A percentile compares a stretch with the other conserved stretches of the same genome.
These are phyloP conservation scores for Macquaria australasica DNA, from an alignment of 2,113 vertebrate genomes.

Conservation along the genomic window DNA sequence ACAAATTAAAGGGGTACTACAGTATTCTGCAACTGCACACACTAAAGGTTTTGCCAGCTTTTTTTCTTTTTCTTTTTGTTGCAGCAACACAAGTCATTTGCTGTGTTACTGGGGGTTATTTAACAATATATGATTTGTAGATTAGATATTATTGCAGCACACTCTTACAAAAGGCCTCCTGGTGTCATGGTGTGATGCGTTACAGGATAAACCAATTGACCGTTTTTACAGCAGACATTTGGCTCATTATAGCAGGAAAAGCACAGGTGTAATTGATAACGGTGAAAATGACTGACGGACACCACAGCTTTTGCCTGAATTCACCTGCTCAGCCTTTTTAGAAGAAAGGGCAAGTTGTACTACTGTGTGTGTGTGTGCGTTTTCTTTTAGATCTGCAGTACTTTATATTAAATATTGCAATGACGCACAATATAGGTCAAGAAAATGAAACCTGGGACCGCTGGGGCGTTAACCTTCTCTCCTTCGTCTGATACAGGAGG, in stretches of 20 bases:
- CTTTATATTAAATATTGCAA: slow-evolving; percentile 5
- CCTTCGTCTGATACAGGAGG: slow-evolving; percentile 60
- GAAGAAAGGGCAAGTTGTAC: no score
- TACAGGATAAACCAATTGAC: neutral
- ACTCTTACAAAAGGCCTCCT: neutral
- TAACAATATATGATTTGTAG: neutral
- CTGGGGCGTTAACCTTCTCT: slow-evolving; percentile 14
- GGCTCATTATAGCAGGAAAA: neutral
- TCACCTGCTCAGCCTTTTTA: neutral
- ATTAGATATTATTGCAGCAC: neutral
- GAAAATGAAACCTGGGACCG: neutral
- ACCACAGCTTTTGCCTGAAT: neutral
- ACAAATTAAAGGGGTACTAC: neutral
- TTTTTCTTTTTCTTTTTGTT: neutral
- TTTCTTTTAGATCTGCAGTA: no score
- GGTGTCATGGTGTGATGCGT: neutral
- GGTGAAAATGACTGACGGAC: neutral
- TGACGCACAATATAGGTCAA: neutral
- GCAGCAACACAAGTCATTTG: neutral
- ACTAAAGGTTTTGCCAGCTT: neutral
- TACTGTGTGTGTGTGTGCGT: neutral
- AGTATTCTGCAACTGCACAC: neutral
- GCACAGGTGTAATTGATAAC: neutral
- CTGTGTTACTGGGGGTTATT: neutral
- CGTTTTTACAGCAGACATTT: neutral